Base-by-base conservation (phyloP, 2,888 invertebrate genomes). In the Trilocha varians region DNA sequence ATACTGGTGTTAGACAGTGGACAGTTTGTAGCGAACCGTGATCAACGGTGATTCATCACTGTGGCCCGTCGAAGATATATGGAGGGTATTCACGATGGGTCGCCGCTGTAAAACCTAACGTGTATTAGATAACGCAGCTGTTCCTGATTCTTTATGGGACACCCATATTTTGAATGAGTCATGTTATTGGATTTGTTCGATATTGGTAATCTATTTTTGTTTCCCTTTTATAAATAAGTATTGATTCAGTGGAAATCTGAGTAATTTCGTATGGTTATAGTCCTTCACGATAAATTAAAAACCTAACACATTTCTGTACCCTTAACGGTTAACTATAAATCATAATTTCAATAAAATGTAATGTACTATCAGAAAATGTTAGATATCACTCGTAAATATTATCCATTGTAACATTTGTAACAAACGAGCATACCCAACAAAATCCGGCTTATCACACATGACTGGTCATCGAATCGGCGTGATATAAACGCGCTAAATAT, bases 21-120 rank as follows among this genome's bases (percentile, higher is more conserved):
- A 65, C 62, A 59, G 65, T 62, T 63, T 62, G 62, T 61, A 62
- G 66, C 59, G 57, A 59, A 62, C 59, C 66, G 64, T 65, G 70
- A 74, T 73, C 60, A 64, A 53, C 47, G 57, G 64, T 56, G 54
- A 71, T 75, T 70, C 63, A 70, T 74, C 74, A 75, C 68, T 61
- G 52, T 45, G 53, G 55, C 53, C 62, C 63, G 62, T 59, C 57
- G 49, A 59, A 73, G 73, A 78, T 77, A 70, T 71, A 76, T 68
- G 68, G 64, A 54, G 58, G 58, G 57, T 65, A 66, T 69, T 58
- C 64, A 59, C 65, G 64, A 73, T 71, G 66, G 60, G 58, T 55
- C 62, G 62, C 59, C 56, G 55, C 56, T 54, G 55, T 51, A 57
- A 60, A 55, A 11, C 25, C 25, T 25, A 25, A 25, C 25, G 25